These are phyloP conservation scores for Drosophila nigritarsus DNA, from an alignment of 2,888 invertebrate species.

Conservation along the genomic window DNA sequence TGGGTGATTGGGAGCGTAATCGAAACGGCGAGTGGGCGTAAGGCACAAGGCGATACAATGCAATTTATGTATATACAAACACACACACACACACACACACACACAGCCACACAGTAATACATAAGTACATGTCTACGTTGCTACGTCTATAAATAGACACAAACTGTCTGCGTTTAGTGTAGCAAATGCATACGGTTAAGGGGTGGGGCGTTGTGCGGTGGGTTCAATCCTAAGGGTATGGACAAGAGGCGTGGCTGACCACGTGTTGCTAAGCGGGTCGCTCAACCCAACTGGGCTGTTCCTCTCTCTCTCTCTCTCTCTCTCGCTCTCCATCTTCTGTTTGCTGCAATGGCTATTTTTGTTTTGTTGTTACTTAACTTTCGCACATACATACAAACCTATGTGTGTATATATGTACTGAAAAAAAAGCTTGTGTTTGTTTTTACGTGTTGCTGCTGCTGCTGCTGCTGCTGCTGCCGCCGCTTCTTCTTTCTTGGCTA, in stretches of 20 bases:
- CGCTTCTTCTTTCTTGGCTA: slow-evolving; percentile 18
- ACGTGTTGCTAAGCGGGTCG: slow-evolving; percentile 75
- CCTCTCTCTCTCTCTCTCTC: not conserved
- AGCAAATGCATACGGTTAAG: not conserved
- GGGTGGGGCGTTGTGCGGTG: slow-evolving; percentile 18
- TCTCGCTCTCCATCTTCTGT: not conserved
- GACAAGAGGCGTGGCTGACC: slow-evolving; percentile 47
- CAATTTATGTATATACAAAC: slow-evolving; percentile 11
- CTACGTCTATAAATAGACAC: slow-evolving; percentile 51
- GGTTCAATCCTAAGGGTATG: not conserved
- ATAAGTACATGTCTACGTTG: slow-evolving; percentile 16
- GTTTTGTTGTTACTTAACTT: slow-evolving; percentile 32
- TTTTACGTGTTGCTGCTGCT: slow-evolving; percentile 11
- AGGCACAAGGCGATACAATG: slow-evolving; percentile 30
- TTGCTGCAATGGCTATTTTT: slow-evolving; percentile 21
- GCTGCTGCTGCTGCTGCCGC: not conserved
- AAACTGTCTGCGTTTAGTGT: slow-evolving; percentile 10
- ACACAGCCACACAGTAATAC: not conserved
- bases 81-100: not conserved
- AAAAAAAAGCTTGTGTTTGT: not conserved
- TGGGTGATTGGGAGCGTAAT: slow-evolving; percentile 18
- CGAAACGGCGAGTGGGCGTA: slow-evolving; percentile 43
- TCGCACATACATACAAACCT: slow-evolving; percentile 3
- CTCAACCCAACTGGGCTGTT: slow-evolving; percentile 50
- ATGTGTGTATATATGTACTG: not conserved